Evolutionary conservation across 2,888 invertebrate species (phyloP).

Genomic region (Dastarcus helophoroides): DNA sequence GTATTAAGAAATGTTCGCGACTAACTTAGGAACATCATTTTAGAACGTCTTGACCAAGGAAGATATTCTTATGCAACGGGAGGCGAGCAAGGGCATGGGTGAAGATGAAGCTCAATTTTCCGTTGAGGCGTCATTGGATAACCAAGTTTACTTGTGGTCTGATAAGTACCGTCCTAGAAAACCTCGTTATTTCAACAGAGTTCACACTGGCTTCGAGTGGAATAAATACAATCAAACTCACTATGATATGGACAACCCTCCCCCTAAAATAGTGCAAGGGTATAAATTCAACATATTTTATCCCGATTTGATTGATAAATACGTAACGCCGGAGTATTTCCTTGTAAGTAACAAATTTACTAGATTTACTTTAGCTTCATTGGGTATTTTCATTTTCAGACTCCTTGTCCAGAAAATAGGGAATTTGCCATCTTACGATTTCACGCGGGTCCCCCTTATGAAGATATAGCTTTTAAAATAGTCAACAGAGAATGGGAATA

Average conservation of each 20-base stretch:
- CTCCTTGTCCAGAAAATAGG: slow-evolving; percentile 79
- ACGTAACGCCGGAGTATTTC: slow-evolving; percentile 84
- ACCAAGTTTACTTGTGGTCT: slow-evolving; percentile 86
- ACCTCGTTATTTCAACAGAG: slow-evolving; percentile 94
- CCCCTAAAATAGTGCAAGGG: slow-evolving; percentile 99
- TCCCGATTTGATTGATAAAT: slow-evolving; percentile 94
- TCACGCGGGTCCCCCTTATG: slow-evolving; percentile 98
- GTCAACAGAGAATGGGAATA: slow-evolving; percentile 99
- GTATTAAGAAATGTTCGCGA: too few species aligned
- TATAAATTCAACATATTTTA: slow-evolving; percentile 99
- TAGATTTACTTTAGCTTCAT: neutral
- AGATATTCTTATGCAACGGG: slow-evolving; percentile 24
- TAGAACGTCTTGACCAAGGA: slow-evolving; percentile 8
- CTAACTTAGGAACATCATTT: too few species aligned
- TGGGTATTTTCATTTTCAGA: slow-evolving; percentile 43
- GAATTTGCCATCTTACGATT: slow-evolving; percentile 94
- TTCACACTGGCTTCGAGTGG: slow-evolving; percentile 98
- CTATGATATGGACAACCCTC: slow-evolving; percentile 99
- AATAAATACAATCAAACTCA: slow-evolving; percentile 99
- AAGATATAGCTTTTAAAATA: slow-evolving; percentile 97
- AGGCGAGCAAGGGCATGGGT: slow-evolving; percentile 75
- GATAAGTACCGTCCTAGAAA: slow-evolving; percentile 97
- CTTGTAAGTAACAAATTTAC: slow-evolving; percentile 46
- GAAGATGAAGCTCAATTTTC: slow-evolving; percentile 85
- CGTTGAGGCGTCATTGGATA: slow-evolving; percentile 76